Evolutionary conservation across 2,797 vertebrate genomes (phyloP), one percentile per base, ranked within the genome.

Genomic region (Lycodopsis pacificus): DNA sequence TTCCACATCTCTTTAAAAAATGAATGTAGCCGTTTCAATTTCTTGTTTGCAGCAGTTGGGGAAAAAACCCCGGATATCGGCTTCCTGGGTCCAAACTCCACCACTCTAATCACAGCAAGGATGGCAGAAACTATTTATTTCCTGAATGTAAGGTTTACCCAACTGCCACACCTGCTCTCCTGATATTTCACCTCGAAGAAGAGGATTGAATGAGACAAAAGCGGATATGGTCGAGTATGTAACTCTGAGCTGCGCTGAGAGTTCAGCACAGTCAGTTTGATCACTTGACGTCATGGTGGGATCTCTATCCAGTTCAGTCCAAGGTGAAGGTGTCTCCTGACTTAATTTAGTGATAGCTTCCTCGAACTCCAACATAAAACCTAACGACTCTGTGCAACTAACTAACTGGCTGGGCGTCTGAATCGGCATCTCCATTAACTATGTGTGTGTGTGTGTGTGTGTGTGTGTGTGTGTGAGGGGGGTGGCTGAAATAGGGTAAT

Each of bases 61-160:
- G 66, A 83, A 80, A 84, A 84, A 77, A 83, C 84, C 81, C 71
- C 2, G 2, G 71, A 82, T 76, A 71, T 36, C 38, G 34, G 71
- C 65, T 68, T 58, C 76, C 73, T 66, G 64, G 77, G 56, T 82
- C 36, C 65, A 81, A 78, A 64, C 76, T 67, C 64, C 51, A 53
- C 64, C 56, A 30, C 78, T 88, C 69, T 66, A 81, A 90, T 86
- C 84, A 89, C 76, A 81, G 12, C 20, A n/a, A 61, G 20, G 63
- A 65, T 44, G 65, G 58, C 49, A 54, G 59, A 46, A 71, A 59
- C 71, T 67, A 84, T 84, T 79, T 78, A 84, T 81, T 81, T 81
- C 27, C 40, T 38, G 49, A 67, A 81, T 71, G 48, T 63, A 56
- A 44, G 70, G 42, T 64, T 86, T 76, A 34, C 70, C 82, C 17